These are phyloP conservation scores for Leptopilina syphax DNA, from an alignment of 2,888 invertebrate genomes.

Conservation along the genomic window DNA sequence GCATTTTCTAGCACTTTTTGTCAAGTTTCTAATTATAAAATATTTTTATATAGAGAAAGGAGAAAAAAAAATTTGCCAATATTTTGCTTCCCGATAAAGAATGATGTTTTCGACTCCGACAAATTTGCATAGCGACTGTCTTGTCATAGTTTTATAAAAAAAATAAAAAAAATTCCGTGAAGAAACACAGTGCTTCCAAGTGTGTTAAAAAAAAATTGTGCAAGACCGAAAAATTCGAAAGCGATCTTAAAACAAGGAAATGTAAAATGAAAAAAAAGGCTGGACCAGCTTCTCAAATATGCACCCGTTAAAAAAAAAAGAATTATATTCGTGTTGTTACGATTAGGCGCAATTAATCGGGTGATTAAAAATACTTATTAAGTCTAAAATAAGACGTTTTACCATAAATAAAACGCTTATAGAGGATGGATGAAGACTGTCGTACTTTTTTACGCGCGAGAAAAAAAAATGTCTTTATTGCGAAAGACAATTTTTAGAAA, in stretches of 20 bases:
- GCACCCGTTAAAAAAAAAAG: constrained; percentile 49
- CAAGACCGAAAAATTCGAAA: constrained; percentile 45
- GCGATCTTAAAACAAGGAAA: constrained; percentile 48
- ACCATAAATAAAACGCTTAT: not conserved
- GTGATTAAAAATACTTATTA: constrained; percentile 19
- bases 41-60: not conserved
- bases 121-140: constrained; percentile 17
- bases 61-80: constrained; percentile 51
- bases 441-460: constrained; percentile 25
- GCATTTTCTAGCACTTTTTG: not conserved
- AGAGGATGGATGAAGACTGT: constrained; percentile 27
- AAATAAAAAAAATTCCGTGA: constrained; percentile 4
- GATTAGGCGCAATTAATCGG: constrained; percentile 47
- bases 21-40: not conserved
- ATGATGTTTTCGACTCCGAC: constrained; percentile 31
- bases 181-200: constrained; percentile 64
- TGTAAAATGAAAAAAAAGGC: constrained; percentile 39
- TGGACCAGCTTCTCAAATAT: constrained; percentile 36
- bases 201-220: constrained; percentile 55
- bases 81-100: constrained; percentile 43
- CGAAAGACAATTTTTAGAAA: not conserved
- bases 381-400: constrained; percentile 18
- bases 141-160: constrained; percentile 34
- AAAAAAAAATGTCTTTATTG: not conserved
- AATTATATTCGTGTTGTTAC: constrained; percentile 64